Conservation (phyloP, 2,797 vertebrate genomes). For the Periparus ater region DNA sequence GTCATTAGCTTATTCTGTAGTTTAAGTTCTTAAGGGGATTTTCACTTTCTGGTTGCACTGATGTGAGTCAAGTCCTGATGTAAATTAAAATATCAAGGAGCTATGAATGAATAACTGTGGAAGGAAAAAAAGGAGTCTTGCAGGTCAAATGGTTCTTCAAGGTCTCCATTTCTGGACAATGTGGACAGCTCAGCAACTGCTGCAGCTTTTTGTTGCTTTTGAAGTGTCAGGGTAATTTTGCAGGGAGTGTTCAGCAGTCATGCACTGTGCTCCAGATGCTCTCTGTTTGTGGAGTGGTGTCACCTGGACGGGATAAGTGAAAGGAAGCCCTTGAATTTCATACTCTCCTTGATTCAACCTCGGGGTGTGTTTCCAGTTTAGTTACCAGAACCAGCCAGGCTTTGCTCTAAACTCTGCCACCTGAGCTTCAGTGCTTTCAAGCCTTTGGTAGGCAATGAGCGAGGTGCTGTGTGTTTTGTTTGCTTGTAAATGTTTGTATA, state of each 20-base stretch:
- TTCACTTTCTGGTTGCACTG: background rate
- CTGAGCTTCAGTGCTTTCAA: background rate
- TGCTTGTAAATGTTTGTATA: background rate
- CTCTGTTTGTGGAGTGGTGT: background rate
- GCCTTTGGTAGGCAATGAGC: background rate
- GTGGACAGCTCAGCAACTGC: background rate
- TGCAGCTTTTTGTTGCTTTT: background rate
- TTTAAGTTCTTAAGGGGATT: background rate
- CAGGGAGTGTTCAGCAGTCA: background rate
- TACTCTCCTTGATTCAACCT: constrained; percentile 4
- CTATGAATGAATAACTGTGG: background rate
- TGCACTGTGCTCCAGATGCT: background rate
- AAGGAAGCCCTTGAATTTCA: background rate
- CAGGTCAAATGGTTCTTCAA: background rate
- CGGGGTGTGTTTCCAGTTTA: background rate
- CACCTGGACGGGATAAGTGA: background rate
- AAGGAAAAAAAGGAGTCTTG: background rate
- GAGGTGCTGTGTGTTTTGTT: background rate
- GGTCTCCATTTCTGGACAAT: background rate
- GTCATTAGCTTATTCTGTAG: background rate
- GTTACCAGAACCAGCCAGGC: background rate
- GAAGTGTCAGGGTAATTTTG: constrained; percentile 19
- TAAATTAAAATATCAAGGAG: background rate
- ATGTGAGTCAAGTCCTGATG: too few relatives aligned
- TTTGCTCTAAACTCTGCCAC: background rate